A percentile compares a stretch with the other conserved stretches of the same genome.
These are phyloP conservation scores for Caenorhabditis angaria DNA, from an alignment of 2,888 invertebrate species.

Conservation along the genomic window DNA sequence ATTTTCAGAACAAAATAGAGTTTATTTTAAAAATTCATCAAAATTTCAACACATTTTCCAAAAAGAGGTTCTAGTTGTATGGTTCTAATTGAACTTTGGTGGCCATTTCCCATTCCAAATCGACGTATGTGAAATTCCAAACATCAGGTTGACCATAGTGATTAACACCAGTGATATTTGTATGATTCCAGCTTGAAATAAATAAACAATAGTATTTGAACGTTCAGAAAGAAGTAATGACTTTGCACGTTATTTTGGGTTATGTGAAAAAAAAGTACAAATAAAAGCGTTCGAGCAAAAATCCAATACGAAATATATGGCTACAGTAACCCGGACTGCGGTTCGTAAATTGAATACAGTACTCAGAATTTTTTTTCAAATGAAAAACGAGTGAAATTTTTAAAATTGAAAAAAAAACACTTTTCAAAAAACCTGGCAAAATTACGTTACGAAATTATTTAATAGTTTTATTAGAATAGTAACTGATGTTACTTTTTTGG, in stretches of 20 bases:
- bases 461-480: no score
- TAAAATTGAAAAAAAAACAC: no score
- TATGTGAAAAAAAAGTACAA: slow-evolving; percentile 5
- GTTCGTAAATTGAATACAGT: no score
- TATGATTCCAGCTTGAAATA: slow-evolving; percentile 78
- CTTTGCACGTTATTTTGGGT: no score
- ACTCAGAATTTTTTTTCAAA: no score
- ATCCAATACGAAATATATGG: no score
- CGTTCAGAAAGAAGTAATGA: not conserved
- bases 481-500: no score
- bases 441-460: no score
- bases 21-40: not conserved
- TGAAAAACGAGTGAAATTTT: no score
- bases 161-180: slow-evolving; percentile 75
- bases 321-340: no score
- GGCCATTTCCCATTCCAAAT: slow-evolving; percentile 64
- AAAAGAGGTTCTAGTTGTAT: not conserved
- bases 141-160: slow-evolving; percentile 82
- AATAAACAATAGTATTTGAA: not conserved
- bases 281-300: no score
- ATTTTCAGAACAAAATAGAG: not conserved
- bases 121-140: slow-evolving; percentile 80
- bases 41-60: not conserved
- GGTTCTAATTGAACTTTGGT: slow-evolving; percentile 36
- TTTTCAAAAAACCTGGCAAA: no score